These are phyloP conservation scores for Lochmaea crataegi DNA, from an alignment of 2,888 invertebrate species.

Conservation along the genomic window DNA sequence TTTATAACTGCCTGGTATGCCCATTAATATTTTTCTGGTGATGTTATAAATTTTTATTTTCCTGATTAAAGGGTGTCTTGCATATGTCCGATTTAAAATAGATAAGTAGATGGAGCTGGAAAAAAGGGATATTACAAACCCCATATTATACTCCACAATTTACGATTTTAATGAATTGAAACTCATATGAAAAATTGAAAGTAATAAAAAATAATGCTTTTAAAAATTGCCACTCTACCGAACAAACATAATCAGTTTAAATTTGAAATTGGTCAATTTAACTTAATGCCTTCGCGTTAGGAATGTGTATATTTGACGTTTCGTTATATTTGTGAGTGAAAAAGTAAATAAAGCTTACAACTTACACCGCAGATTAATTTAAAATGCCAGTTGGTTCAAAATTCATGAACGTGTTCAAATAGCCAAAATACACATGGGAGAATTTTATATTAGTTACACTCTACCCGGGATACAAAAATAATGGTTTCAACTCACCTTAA, in stretches of 20 bases:
- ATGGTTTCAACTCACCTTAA: too few species aligned
- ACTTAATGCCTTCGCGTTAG: conserved; percentile 34
- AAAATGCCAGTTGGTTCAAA: conserved; percentile 26
- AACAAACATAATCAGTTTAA: conserved; percentile 45
- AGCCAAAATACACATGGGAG: not conserved
- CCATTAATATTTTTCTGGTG: not conserved
- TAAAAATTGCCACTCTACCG: conserved; percentile 45
- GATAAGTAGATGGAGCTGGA: not conserved
- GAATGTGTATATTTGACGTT: conserved; percentile 40
- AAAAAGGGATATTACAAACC: conserved; percentile 24
- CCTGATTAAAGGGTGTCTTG: conserved; percentile 25
- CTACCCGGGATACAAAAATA: not conserved
- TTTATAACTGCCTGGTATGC: not conserved
- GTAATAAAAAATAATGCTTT: conserved; percentile 47
- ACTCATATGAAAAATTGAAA: conserved; percentile 33
- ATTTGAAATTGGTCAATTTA: conserved; percentile 46
- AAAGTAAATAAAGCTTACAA: conserved; percentile 37
- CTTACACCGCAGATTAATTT: conserved; percentile 37
- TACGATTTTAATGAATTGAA: conserved; percentile 37
- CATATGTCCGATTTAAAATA: conserved; percentile 25
- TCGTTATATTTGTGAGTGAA: conserved; percentile 38
- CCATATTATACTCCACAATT: conserved; percentile 20
- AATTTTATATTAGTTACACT: not conserved
- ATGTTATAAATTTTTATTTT: conserved; percentile 22
- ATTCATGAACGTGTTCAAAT: not conserved